Conservation (phyloP, 2,888 invertebrate species). For the Amiota communis region DNA sequence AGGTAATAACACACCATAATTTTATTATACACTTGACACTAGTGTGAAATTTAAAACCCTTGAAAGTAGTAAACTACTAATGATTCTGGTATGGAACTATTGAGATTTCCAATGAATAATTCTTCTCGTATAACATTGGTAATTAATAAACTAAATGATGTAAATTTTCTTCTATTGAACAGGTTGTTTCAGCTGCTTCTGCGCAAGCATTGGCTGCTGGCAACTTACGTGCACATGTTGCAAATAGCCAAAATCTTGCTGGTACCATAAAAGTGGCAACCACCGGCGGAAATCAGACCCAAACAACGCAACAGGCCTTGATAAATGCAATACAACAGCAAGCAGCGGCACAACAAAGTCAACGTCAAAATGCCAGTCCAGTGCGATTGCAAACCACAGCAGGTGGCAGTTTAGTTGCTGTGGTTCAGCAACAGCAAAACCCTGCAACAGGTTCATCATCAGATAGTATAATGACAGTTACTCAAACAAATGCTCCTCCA, state of each 20-base stretch:
- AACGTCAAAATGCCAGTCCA: conserved; percentile 76
- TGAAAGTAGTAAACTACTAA: too few relatives aligned
- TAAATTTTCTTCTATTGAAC: not conserved
- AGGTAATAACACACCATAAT: conserved; percentile 62
- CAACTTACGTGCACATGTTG: conserved; percentile 74
- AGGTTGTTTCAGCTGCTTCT: conserved; percentile 77
- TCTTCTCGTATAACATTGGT: not conserved
- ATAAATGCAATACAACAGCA: conserved; percentile 75
- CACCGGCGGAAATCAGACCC: conserved; percentile 68
- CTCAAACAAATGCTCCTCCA: conserved; percentile 54
- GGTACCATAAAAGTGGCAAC: conserved; percentile 75
- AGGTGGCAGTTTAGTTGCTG: conserved; percentile 76
- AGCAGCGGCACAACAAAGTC: conserved; percentile 75
- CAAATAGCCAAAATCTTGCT: conserved; percentile 72
- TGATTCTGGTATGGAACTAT: too few relatives aligned
- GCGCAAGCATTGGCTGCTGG: conserved; percentile 74
- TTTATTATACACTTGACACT: not conserved
- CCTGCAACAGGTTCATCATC: conserved; percentile 57
- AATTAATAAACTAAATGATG: conserved; percentile 10
- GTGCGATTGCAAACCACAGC: conserved; percentile 77
- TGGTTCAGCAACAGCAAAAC: conserved; percentile 74
- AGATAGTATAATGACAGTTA: conserved; percentile 69
- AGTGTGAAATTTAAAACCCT: not conserved
- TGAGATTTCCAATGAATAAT: not conserved
- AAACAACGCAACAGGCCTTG: conserved; percentile 74